Base-by-base conservation (phyloP, 2,888 invertebrate genomes). In the Drosophila greeni region DNA sequence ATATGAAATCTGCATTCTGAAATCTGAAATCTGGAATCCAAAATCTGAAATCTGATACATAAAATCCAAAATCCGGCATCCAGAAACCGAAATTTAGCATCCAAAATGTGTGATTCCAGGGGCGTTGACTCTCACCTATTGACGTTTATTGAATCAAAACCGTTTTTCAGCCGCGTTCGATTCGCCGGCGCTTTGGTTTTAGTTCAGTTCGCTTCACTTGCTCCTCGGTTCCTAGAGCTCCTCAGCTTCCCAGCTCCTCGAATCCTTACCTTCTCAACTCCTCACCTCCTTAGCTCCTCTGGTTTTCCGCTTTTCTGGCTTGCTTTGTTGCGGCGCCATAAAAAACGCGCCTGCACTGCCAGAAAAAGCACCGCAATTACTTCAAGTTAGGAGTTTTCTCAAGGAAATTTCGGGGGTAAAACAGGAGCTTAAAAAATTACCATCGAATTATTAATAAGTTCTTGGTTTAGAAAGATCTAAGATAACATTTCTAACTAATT, bases 121-220 rank as follows among this genome's bases (percentile, higher is more conserved):
- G 45, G 31, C 45, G 24, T 56, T 20, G 55, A 61, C 67, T 54
- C 42, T 26, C 67, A 75, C 54, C 66, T 72, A 82, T 72, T 80
- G 82, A 80, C 80, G 82, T 79, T 79, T 80, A 79, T 79, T 79
- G 77, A 79, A 79, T 79, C 80, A 82, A 79, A 82, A 79, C 59
- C 80, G 73, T 60, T 76, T 76, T 74, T 73, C 9, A 29, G 37
- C 39, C 43, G 56, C 31, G 55, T 60, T 51, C 66, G 48, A 59
- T 59, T 68, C 42, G 24, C 16, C 31, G 31, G 11, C 47, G 51
- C 55, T 51, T 52, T 48, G 53, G 45, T 29, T 66, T 37, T 24
- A 42, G 40, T 45, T 54, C 60, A 36, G 43, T 56, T 48, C 48
- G 55, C 48, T 29, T 37, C 33, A 40, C 16, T 49, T 51, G 36